A percentile compares a stretch with the other conserved stretches of the same genome.
Evolutionary conservation across 1,140 invertebrate species (phyloP).

Genomic region (Rhizoglyphus robini): DNA sequence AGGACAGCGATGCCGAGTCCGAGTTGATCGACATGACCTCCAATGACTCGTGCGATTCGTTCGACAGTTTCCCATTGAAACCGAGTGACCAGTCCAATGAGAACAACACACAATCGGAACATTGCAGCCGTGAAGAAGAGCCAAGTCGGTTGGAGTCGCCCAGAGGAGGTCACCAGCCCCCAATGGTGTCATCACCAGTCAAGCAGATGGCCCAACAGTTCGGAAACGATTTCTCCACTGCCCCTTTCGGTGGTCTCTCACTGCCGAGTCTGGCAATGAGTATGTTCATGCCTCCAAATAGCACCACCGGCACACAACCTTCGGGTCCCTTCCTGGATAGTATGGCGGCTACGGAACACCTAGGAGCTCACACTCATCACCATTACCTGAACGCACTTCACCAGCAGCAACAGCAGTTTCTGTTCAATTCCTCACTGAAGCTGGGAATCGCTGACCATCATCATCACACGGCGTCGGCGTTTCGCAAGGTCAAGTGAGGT

Average conservation of each 20-base stretch:
- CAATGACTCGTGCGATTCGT: slow-evolving; percentile 14
- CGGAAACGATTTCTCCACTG: neutral
- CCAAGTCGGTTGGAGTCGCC: neutral
- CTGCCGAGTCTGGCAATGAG: neutral
- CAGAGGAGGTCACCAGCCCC: neutral
- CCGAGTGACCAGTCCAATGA: neutral
- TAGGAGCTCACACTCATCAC: neutral
- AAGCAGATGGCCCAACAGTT: slow-evolving; percentile 9
- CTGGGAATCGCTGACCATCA: neutral
- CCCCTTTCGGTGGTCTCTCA: neutral
- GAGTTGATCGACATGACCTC: slow-evolving; percentile 8
- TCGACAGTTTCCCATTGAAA: neutral
- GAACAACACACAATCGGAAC: neutral
- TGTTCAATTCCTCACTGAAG: neutral
- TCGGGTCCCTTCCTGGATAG: neutral
- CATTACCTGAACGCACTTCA: slow-evolving; percentile 4
- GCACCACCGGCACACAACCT: neutral
- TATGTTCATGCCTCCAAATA: neutral
- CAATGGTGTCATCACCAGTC: slow-evolving; percentile 1
- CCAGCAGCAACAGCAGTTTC: slow-evolving; percentile 2
- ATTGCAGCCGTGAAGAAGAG: neutral
- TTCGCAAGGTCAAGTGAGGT: slow-evolving; percentile 4
- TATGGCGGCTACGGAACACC: neutral
- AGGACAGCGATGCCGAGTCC: neutral
- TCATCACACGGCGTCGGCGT: neutral